Evolutionary conservation across 1,140 invertebrate species (phyloP).

Genomic region (Caerostris extrusa): DNA sequence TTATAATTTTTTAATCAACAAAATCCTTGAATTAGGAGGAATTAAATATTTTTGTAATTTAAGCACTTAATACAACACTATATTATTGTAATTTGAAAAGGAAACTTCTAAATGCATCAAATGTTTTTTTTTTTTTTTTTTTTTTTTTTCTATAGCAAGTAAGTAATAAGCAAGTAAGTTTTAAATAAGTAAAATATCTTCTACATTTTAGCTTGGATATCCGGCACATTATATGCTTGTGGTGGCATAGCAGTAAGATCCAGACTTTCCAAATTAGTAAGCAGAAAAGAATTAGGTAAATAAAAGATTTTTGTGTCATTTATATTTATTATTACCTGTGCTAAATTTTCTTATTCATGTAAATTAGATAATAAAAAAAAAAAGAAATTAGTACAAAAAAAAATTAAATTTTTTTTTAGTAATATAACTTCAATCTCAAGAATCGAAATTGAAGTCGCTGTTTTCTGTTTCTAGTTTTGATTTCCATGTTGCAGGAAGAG

Average conservation of each 20-base stretch:
- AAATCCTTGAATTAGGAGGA: too few species aligned
- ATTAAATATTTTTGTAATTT: too few species aligned
- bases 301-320: too few species aligned
- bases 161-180: neutral
- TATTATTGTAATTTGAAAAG: too few species aligned
- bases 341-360: neutral
- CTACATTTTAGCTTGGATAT: slow-evolving; percentile 30
- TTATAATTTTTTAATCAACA: too few species aligned
- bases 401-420: neutral
- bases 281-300: slow-evolving; percentile 56
- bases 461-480: neutral
- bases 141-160: too few species aligned
- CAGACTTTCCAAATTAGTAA: slow-evolving; percentile 64
- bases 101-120: too few species aligned
- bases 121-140: too few species aligned
- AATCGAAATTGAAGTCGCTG: too few species aligned
- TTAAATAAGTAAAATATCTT: neutral
- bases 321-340: too few species aligned
- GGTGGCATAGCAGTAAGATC: slow-evolving; percentile 67
- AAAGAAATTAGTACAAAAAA: neutral
- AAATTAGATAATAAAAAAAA: neutral
- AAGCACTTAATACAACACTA: too few species aligned
- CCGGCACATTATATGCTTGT: slow-evolving; percentile 50
- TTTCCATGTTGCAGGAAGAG: neutral
- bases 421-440: too few species aligned